These are phyloP conservation scores for Drosophila mimica DNA, from an alignment of 2,888 invertebrate species.

Conservation along the genomic window DNA sequence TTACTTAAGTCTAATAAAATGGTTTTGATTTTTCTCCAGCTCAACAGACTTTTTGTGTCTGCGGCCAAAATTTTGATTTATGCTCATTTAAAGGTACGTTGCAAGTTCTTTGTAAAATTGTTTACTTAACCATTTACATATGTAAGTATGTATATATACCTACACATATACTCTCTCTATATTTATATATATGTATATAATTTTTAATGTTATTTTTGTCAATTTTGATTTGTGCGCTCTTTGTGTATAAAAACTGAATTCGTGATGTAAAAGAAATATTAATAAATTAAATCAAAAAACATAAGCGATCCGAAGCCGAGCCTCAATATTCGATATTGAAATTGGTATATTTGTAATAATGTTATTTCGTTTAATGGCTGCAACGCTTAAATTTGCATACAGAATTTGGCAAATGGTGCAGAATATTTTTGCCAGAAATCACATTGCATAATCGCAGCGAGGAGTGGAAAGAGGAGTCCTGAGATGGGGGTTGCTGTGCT, in stretches of 20 bases:
- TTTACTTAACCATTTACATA: constrained; percentile 57
- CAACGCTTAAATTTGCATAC: constrained; percentile 82
- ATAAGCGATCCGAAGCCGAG: constrained; percentile 6
- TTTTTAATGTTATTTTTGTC: constrained; percentile 29
- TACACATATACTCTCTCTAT: constrained; percentile 31
- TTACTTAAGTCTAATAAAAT: constrained; percentile 75
- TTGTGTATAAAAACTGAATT: constrained; percentile 18
- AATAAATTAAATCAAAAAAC: constrained; percentile 23
- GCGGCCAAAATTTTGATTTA: constrained; percentile 83
- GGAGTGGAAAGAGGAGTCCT: neutral
- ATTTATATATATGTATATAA: constrained; percentile 27
- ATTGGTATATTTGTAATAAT: constrained; percentile 56
- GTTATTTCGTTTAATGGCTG: constrained; percentile 73
- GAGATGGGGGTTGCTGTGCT: constrained; percentile 7
- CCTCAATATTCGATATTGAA: constrained; percentile 9
- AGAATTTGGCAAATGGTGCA: constrained; percentile 61
- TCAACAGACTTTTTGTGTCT: constrained; percentile 58
- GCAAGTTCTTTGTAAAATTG: constrained; percentile 70
- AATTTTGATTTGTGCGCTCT: constrained; percentile 78
- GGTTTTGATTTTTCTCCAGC: constrained; percentile 76
- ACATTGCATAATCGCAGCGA: constrained; percentile 20
- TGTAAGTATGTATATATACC: constrained; percentile 35
- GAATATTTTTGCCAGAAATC: constrained; percentile 29
- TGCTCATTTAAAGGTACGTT: constrained; percentile 82
- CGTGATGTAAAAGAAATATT: constrained; percentile 14